Base-by-base conservation (phyloP, 2,797 vertebrate species). In the Brachyalestes nurse region DNA sequence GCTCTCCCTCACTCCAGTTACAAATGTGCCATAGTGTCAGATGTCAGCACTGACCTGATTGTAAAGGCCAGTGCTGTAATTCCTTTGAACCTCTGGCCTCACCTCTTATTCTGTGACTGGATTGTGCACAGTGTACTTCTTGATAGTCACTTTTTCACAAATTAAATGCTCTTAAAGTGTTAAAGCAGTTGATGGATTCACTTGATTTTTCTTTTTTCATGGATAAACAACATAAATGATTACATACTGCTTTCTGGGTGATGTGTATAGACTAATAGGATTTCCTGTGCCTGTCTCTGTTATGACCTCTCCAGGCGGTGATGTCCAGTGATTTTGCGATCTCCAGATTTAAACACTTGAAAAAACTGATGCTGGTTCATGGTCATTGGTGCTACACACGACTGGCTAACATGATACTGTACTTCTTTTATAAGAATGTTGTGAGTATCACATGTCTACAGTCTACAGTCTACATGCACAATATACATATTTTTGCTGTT, bases 341-440 rank as follows among this genome's bases (percentile, higher is more conserved):
- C 87, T 96, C 96, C 70, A 95, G 95, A 85, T 99, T 99, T 79
- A 96, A 89, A 87, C 95, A 98, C 82, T 95, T 99, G 38, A 91
- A 88, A 55, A 98, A 96, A 88, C 92, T 99, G 78, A 90, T 99
- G 25, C 95, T 99, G 76, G 97, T 99, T 51, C 98, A 99, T 0
- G 98, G 98, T 16, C 96, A 95, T 87, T 99, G 97, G 97, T 98
- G 97, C 82, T 97, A 96, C 9, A 92, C 90, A 0, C 93, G 97
- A 2, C 96, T 99, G 6, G 95, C 93, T 70, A 98, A 97, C 90
- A 99, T 99, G 97, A 94, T 97, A 84, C 95, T 98, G 19, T 99
- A 98, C 86, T 99, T 96, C 87, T 96, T 99, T 91, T 99, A 99
- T 90, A 99, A 99, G 90, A 99, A 99, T 8, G 94, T 99, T 95